Base-by-base conservation (phyloP, 1,140 invertebrate genomes). In the Antheraea mylitta region DNA sequence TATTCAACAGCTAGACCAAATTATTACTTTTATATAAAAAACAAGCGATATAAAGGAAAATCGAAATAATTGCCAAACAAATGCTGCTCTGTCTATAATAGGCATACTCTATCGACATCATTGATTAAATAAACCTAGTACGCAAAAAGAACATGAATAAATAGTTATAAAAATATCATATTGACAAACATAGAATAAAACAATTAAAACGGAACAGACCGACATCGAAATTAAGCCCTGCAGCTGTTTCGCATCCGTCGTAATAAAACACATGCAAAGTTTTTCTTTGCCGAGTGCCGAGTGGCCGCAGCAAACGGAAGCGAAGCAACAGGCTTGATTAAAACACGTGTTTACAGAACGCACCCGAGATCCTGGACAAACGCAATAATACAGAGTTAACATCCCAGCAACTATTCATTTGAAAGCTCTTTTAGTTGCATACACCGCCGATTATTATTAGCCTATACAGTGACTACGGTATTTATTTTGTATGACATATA, bases 201-300 rank as follows among this genome's bases (percentile, higher is more conserved):
- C 81, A 80, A 86, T 86, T 87, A 85, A 81, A 83, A 67, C 73
- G 68, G 75, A 64, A 71, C 72, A 73, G 79, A 75, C 81, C 78
- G 80, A 76, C 80, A 76, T 82, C 82, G 79, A 90, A 90, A 92
- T 92, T 87, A 89, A 90, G 81, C 88, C 90, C 86, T 74, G 75
- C 69, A 80, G 90, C 81, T n/a, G 72, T 75, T 83, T 79, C 79
- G 82, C 79, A 80, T 89, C 85, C 83, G 85, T 90, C 83, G 90
- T 90, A 90, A 92, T 90, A 90, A 92, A 92, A 89, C 87, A 82
- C 83, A 92, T 92, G 87, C 90, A 92, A 92, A 92, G 90, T 92
- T 92, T 91, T 92, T 92, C 90, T 90, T 92, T 92, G 86, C 86
- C 68, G 70, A 89, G 85, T 80, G 79, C 72, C 76, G 82, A 86